Evolutionary conservation across 2,888 invertebrate species (phyloP), one percentile per base, ranked within the genome.

Genomic region (Sabatieria punctata): DNA sequence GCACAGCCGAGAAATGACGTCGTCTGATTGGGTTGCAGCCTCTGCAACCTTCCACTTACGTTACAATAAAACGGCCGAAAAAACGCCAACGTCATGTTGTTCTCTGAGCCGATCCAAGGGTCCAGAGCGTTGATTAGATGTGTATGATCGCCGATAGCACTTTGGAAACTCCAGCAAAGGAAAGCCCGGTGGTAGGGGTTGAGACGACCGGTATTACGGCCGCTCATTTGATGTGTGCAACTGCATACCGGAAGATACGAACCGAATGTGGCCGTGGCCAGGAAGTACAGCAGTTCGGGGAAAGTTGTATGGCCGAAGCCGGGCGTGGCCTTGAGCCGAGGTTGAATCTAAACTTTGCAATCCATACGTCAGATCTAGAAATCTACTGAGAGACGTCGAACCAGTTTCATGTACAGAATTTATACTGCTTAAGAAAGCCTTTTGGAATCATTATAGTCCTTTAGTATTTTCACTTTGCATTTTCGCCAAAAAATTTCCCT

Each of bases 191-290:
- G 78, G 60, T 75, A 78, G 37, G 68, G 60, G 60, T 77, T 78
- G 67, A 76, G n/a, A n/a, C n/a, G n/a, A n/a, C n/a, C n/a, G n/a
- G n/a, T n/a, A n/a, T n/a, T n/a, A n/a, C n/a, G n/a, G n/a, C n/a
- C n/a, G n/a, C n/a, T n/a, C n/a, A n/a, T n/a, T n/a, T n/a, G n/a
- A n/a, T n/a, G n/a, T n/a, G n/a, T n/a, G n/a, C n/a, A n/a, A n/a
- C n/a, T n/a, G n/a, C n/a, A n/a, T n/a, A n/a, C n/a, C n/a, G n/a
- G n/a, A n/a, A n/a, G n/a, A n/a, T n/a, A n/a, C 48, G 75, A 74
- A 47, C 83, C 83, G 60, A 78, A 74, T 4, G 82, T 82, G 21
- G 82, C 79, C 49, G 74, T 73, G 36, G 82, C 75, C 54, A 83
- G 73, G 65, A 82, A 82, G 60, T 77, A 73, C 68, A 83, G 73